Percentiles rank a stretch among this genome's conserved stretches.
Conservation (phyloP, 2,797 vertebrate species). For the Meda fulgida region DNA sequence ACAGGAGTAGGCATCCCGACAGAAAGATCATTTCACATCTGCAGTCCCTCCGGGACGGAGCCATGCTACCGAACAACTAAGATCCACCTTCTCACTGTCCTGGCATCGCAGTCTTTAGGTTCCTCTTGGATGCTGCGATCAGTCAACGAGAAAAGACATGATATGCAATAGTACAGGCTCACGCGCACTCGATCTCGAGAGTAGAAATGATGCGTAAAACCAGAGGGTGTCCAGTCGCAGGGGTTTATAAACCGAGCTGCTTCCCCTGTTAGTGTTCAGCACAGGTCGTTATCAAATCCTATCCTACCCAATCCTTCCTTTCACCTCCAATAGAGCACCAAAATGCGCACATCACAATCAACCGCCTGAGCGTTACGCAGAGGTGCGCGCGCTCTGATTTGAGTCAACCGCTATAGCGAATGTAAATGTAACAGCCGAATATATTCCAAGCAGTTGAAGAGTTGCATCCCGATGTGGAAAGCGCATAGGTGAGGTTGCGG, state of each 20-base stretch:
- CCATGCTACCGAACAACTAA: slow-evolving; percentile 78
- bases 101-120: slow-evolving; percentile 72
- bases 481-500: slow-evolving; percentile 16
- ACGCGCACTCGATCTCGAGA: slow-evolving; percentile 44
- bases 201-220: slow-evolving; percentile 51
- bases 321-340: slow-evolving; percentile 58
- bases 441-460: slow-evolving; percentile 70
- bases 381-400: slow-evolving; percentile 39
- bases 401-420: slow-evolving; percentile 67
- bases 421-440: slow-evolving; percentile 73
- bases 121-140: slow-evolving; percentile 70
- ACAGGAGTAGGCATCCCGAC: slow-evolving; percentile 80
- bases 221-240: slow-evolving; percentile 43
- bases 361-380: slow-evolving; percentile 50
- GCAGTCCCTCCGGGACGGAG: slow-evolving; percentile 81
- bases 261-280: slow-evolving; percentile 39
- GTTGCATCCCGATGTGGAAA: slow-evolving; percentile 50
- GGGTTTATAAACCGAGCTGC: slow-evolving; percentile 48
- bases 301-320: slow-evolving; percentile 56
- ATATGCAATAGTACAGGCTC: slow-evolving; percentile 21
- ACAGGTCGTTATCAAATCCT: slow-evolving; percentile 61
- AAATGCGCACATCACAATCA: slow-evolving; percentile 63
- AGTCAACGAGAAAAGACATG: slow-evolving; percentile 46
- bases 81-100: slow-evolving; percentile 71
- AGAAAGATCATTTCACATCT: slow-evolving; percentile 77